Base-by-base conservation (phyloP, 2,888 invertebrate genomes). In the Tipula unca region DNA sequence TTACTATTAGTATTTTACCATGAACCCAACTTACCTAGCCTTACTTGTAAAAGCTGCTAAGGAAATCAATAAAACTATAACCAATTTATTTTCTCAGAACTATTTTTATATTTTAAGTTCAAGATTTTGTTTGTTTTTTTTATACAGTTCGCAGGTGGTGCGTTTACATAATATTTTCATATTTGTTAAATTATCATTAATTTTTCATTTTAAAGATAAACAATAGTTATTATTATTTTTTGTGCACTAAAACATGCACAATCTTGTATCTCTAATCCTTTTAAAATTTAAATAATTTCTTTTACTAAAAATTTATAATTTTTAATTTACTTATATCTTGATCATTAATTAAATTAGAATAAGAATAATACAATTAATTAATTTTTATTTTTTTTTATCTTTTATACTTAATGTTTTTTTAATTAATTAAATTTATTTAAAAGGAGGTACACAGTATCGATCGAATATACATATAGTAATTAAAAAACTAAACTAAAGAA, bases 361-460 rank as follows among this genome's bases (percentile, higher is more conserved):
- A 69, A 69, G 25, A 48, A 48, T 48, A 48, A 48, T 48, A 69
- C 25, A 69, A 25, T 69, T 69, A 25, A 69, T 69, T 48, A 2
- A 48, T 13, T 48, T 48, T 48, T n/a, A n/a, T n/a, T n/a, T 69
- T 48, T 8, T 69, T 8, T 69, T 69, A 69, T 69, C 25, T 69
- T 69, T 25, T n/a, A n/a, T n/a, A n/a, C n/a, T n/a, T 25, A 48
- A 69, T 69, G 69, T 69, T 69, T 69, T 69, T 69, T 69, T 69
- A 25, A 25, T 25, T 20, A 69, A 69, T 69, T 69, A 25, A 69
- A 69, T 69, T 69, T 69, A 69, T 69, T 69, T 69, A 25, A 69
- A 69, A 69, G 69, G 69, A 69, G 69, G 69, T 69, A 69, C 69
- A 69, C 69, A 69, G 69, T 69, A 69, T 69, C 69, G 69, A 69